These are phyloP conservation scores for Chymomyza costata DNA, from an alignment of 1,140 invertebrate species.

Conservation along the genomic window DNA sequence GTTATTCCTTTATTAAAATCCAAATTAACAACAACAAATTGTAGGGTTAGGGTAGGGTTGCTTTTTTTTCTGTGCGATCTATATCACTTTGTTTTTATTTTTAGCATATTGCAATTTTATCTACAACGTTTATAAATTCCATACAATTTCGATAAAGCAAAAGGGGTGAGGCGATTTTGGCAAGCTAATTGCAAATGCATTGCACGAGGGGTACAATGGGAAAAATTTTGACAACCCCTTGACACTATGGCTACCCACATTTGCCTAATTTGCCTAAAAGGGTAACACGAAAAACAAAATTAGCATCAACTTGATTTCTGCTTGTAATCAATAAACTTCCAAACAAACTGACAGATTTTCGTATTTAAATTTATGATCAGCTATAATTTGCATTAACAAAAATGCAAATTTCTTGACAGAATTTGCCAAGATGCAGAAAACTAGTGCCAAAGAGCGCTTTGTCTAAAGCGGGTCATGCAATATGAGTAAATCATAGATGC, in stretches of 20 bases:
- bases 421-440: no score
- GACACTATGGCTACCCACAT: conserved; percentile 31
- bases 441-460: no score
- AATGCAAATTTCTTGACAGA: conserved; percentile 39
- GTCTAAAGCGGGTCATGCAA: conserved; percentile 11
- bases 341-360: conserved; percentile 51
- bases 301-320: conserved; percentile 56
- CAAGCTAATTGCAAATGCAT: conserved; percentile 68
- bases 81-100: conserved; percentile 39
- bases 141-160: conserved; percentile 9
- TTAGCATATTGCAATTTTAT: conserved; percentile 50
- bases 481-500: conserved; percentile 42
- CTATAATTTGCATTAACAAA: conserved; percentile 44
- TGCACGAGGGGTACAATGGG: conserved; percentile 36
- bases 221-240: conserved; percentile 47
- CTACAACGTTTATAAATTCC: conserved; percentile 67
- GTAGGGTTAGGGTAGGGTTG: conserved; percentile 13
- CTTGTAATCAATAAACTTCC: conserved; percentile 60
- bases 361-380: no score
- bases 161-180: conserved; percentile 32
- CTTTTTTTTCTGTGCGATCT: conserved; percentile 24
- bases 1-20: conserved; percentile 57
- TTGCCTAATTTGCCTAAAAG: conserved; percentile 53
- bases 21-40: conserved; percentile 58
- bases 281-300: conserved; percentile 24